A percentile compares a stretch with the other conserved stretches of the same genome.
Conservation (phyloP, 2,113 vertebrate species). For the Bagarius yarrelli region DNA sequence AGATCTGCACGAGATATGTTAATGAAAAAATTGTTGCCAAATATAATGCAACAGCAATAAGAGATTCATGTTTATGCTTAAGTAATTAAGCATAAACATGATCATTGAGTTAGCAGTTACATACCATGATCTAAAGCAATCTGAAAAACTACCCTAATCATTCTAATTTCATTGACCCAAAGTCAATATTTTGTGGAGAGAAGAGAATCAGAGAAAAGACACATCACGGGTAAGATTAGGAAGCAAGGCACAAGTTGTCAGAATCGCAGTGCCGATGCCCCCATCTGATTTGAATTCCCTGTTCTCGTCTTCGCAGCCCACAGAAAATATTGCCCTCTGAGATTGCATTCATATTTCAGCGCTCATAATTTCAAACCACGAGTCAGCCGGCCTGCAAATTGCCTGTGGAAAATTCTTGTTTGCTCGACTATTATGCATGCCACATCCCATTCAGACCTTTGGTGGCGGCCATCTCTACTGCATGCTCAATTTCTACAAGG, state of each 20-base stretch:
- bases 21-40: neutral
- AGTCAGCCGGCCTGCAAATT: conserved; percentile 75
- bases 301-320: conserved; percentile 61
- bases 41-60: neutral
- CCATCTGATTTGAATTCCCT: conserved; percentile 62
- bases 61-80: neutral
- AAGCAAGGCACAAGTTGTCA: conserved; percentile 37
- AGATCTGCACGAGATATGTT: neutral
- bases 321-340: conserved; percentile 64
- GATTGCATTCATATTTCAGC: conserved; percentile 66
- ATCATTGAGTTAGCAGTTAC: no score
- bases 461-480: conserved; percentile 69
- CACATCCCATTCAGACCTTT: conserved; percentile 74
- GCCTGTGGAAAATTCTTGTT: conserved; percentile 74
- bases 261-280: conserved; percentile 27
- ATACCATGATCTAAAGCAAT: no score
- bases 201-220: conserved; percentile 4
- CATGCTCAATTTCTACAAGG: conserved; percentile 71
- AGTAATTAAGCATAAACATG: neutral
- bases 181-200: neutral
- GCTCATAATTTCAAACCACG: conserved; percentile 67
- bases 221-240: conserved; percentile 27
- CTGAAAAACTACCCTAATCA: no score
- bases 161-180: neutral
- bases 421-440: conserved; percentile 76